Evolutionary conservation across 2,888 invertebrate genomes (phyloP).

Genomic region (Ornithoptera priamus): DNA sequence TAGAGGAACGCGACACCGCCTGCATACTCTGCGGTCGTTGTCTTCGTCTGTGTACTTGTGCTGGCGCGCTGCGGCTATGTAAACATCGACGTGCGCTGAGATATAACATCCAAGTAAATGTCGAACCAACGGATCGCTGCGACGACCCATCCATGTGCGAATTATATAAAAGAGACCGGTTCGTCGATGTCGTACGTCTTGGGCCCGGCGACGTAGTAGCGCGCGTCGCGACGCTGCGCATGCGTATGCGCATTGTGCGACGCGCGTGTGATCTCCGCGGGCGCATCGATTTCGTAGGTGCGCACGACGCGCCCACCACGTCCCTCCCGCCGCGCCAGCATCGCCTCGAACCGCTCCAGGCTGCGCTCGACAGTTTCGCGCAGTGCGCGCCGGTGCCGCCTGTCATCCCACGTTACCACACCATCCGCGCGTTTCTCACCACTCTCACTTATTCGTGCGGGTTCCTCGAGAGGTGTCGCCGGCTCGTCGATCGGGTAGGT

Average conservation of each 20-base stretch:
- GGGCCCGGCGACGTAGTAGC: conserved; percentile 66
- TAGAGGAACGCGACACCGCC: too few relatives aligned
- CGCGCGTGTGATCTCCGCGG: conserved; percentile 41
- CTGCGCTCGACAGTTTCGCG: conserved; percentile 71
- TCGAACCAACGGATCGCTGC: too few relatives aligned
- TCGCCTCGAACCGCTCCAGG: conserved; percentile 66
- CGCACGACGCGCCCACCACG: conserved; percentile 29
- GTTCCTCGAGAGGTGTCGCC: conserved; percentile 26
- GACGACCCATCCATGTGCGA: neutral
- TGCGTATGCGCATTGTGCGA: conserved; percentile 31
- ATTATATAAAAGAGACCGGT: conserved; percentile 57
- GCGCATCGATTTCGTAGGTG: conserved; percentile 78
- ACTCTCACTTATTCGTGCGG: conserved; percentile 27
- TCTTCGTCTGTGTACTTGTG: too few relatives aligned
- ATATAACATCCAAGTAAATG: too few relatives aligned
- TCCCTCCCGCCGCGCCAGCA: conserved; percentile 49
- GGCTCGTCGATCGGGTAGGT: conserved; percentile 93
- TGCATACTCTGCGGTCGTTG: too few relatives aligned
- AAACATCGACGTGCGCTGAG: too few relatives aligned
- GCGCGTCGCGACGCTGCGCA: conserved; percentile 38
- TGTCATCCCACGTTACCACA: conserved; percentile 32
- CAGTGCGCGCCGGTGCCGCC: conserved; percentile 46
- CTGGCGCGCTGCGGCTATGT: too few relatives aligned
- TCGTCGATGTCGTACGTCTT: conserved; percentile 81
- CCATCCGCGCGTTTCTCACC: conserved; percentile 5